Conservation (phyloP, 2,113 vertebrate species). For the Campylomormyrus numenius region DNA sequence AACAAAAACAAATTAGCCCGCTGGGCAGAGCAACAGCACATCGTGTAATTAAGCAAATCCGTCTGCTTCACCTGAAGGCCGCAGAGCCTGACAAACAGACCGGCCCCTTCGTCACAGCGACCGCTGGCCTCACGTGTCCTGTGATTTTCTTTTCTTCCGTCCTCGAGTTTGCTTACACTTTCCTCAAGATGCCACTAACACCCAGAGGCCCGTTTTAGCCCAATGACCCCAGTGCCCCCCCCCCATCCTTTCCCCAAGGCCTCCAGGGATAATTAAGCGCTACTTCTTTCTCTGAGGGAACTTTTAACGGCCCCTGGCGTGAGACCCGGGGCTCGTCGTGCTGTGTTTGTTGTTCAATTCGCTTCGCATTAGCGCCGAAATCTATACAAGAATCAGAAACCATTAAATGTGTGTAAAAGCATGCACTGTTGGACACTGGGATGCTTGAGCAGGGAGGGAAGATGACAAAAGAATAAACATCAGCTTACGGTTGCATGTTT, state of each 20-base stretch:
- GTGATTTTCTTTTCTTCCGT: too few relatives aligned
- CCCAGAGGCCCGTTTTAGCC: not conserved
- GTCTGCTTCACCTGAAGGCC: conserved; percentile 29
- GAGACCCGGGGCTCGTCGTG: not conserved
- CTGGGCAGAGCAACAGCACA: conserved; percentile 43
- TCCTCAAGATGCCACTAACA: not conserved
- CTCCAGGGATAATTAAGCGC: not conserved
- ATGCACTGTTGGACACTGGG: not conserved
- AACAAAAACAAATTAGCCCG: conserved; percentile 80
- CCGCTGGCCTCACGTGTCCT: not conserved
- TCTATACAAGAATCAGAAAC: not conserved
- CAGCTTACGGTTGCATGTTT: not conserved
- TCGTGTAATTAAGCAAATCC: conserved; percentile 44
- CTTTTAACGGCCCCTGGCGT: not conserved
- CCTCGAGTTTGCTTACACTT: not conserved
- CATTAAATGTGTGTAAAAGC: not conserved
- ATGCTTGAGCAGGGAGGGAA: not conserved
- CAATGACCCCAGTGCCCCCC: not conserved
- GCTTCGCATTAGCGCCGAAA: not conserved
- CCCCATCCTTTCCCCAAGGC: not conserved
- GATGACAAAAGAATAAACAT: not conserved
- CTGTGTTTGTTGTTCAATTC: not conserved
- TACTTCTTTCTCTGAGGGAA: not conserved
- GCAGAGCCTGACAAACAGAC: not conserved
- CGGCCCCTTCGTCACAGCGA: not conserved